These are phyloP conservation scores for Lochmaea crataegi DNA, from an alignment of 2,888 invertebrate species.

Conservation along the genomic window DNA sequence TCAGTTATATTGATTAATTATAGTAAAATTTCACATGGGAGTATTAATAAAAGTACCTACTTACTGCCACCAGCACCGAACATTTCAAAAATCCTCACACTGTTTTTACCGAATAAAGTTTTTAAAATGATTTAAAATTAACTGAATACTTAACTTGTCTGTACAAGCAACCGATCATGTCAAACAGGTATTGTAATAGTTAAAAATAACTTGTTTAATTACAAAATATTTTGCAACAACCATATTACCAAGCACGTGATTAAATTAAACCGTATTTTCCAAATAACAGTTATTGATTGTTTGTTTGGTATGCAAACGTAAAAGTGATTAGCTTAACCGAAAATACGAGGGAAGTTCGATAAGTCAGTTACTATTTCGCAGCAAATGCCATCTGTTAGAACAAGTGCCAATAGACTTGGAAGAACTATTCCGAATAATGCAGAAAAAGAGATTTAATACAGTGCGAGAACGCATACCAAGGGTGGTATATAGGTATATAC, in stretches of 20 bases:
- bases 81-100: background rate
- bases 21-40: background rate
- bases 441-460: no score
- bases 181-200: slow-evolving; percentile 17
- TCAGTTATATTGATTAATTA: no score
- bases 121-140: background rate
- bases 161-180: slow-evolving; percentile 6
- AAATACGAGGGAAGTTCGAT: no score
- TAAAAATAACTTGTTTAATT: slow-evolving; percentile 26
- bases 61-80: background rate
- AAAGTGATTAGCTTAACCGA: background rate
- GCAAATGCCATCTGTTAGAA: no score
- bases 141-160: background rate
- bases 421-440: no score
- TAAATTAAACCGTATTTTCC: background rate
- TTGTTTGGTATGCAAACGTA: background rate
- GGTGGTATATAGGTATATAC: no score
- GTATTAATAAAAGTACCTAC: background rate
- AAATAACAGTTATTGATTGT: background rate
- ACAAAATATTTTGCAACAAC: background rate
- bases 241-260: slow-evolving; percentile 9
- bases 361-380: background rate
- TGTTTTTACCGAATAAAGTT: background rate
- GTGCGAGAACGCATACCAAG: no score
- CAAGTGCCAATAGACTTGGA: no score